These are phyloP conservation scores for Cheiracanthium punctorium DNA, from an alignment of 2,888 invertebrate species.

Conservation along the genomic window DNA sequence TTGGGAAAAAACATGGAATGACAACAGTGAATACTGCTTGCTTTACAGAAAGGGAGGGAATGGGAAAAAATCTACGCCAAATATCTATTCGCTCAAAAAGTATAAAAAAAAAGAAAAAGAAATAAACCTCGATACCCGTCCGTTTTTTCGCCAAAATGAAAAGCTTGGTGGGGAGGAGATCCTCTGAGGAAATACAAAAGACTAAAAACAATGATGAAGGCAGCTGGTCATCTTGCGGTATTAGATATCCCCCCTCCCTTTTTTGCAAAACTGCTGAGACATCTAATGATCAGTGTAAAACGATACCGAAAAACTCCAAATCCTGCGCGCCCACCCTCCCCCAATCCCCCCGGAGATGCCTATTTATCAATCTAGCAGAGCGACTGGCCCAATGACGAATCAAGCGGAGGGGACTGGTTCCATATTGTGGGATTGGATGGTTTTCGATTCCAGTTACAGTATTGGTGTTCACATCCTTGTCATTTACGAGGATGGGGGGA, in stretches of 20 bases:
- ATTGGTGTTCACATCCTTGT: no score
- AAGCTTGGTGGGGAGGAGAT: neutral
- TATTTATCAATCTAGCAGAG: constrained; percentile 65
- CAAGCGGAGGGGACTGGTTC: constrained; percentile 13
- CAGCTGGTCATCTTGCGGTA: constrained; percentile 64
- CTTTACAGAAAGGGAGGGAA: neutral
- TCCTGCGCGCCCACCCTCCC: constrained; percentile 30
- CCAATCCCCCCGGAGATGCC: constrained; percentile 23
- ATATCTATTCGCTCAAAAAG: constrained; percentile 36
- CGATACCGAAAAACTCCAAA: constrained; percentile 58
- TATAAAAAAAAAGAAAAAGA: no score
- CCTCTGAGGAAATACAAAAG: neutral
- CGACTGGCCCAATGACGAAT: constrained; percentile 25
- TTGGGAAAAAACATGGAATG: neutral
- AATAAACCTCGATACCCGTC: neutral
- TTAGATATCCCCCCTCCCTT: constrained; percentile 57
- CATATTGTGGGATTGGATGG: constrained; percentile 15
- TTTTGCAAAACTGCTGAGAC: constrained; percentile 67
- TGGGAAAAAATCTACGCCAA: constrained; percentile 11
- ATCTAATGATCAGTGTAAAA: constrained; percentile 69
- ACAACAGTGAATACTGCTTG: neutral
- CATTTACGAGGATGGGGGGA: no score
- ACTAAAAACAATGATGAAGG: constrained; percentile 54
- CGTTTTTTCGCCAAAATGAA: neutral
- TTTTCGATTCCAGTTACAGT: neutral